Evolutionary conservation across 53 echinoderm and acorn worm species (phyloP).

Genomic region (Temnopleurus reevesii): DNA sequence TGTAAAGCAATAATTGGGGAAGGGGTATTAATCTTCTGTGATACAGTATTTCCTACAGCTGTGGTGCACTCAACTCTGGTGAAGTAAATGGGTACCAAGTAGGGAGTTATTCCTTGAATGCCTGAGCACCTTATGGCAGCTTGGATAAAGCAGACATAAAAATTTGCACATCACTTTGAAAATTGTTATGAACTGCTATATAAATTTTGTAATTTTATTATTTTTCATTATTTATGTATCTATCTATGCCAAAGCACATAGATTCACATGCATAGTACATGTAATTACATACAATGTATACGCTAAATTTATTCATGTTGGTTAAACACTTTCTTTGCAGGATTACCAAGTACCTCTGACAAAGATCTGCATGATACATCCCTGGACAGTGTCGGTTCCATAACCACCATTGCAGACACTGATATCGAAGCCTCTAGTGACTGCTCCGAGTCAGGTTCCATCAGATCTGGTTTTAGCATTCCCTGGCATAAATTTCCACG

Average conservation of each 20-base stretch:
- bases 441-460: conserved; percentile 40
- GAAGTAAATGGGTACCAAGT: no score
- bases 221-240: not conserved
- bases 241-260: not conserved
- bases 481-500: conserved; percentile 60
- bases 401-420: conserved; percentile 30
- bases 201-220: not conserved
- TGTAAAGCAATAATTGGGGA: no score
- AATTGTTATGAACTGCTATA: not conserved
- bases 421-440: conserved; percentile 21
- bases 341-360: conserved; percentile 17
- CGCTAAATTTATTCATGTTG: not conserved
- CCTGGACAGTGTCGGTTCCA: conserved; percentile 17
- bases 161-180: no score
- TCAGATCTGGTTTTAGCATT: conserved; percentile 56
- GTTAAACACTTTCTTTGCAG: conserved; percentile 15
- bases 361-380: not conserved
- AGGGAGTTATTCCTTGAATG: no score
- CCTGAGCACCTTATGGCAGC: no score
- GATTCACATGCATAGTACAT: no score
- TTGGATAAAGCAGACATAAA: no score
- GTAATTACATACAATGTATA: not conserved
- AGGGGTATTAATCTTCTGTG: no score
- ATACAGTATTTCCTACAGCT: no score
- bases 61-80: no score